Evolutionary conservation across 2,113 vertebrate species (phyloP), one percentile per base, ranked within the genome.

Genomic region (Ciconia boyciana): DNA sequence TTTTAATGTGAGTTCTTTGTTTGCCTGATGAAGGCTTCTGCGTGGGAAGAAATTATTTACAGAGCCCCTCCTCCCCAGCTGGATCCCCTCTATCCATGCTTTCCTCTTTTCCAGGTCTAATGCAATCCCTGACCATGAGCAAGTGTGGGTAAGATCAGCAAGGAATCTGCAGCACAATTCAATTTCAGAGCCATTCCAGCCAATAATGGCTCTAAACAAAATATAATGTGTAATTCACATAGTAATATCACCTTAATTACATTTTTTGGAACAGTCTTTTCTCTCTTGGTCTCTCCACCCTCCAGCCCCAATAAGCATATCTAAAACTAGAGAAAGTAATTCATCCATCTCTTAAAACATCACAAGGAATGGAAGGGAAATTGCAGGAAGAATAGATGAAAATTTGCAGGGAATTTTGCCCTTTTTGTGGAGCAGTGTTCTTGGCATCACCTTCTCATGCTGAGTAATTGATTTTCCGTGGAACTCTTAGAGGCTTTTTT

Each of bases 181-280:
- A 95, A 95, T 97, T 96, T 96, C 95, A 92, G 91, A 94, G 90
- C 69, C 75, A 93, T 97, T 95, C 83, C 90, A 95, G 91, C 75
- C 94, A 97, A 96, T 97, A 97, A 98, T 91, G 83, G 76, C 83
- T 96, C 95, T 90, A 96, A 97, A 96, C 94, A 97, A 96, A 97
- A 97, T 88, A 72, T 92, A 93, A 94, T 95, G 75, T 95, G 91
- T 93, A 95, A 97, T 97, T 96, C 93, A 92, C 90, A 84, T 70
- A 55, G 26, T 96, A 96, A 97, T 95, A 94, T 92, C 93, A 83
- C 69, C 93, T 93, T 97, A 98, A 97, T 97, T 97, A 96, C 94
- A 90, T 90, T 95, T 96, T 96, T 92, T 95, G 34, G 86, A 87
- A 60, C 48, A 55, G 88, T 69, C 55, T 88, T 79, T 86, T 70